A percentile compares a stretch with the other conserved stretches of the same genome.
Evolutionary conservation across 2,113 vertebrate genomes (phyloP).

Genomic region (Eurypyga helias): DNA sequence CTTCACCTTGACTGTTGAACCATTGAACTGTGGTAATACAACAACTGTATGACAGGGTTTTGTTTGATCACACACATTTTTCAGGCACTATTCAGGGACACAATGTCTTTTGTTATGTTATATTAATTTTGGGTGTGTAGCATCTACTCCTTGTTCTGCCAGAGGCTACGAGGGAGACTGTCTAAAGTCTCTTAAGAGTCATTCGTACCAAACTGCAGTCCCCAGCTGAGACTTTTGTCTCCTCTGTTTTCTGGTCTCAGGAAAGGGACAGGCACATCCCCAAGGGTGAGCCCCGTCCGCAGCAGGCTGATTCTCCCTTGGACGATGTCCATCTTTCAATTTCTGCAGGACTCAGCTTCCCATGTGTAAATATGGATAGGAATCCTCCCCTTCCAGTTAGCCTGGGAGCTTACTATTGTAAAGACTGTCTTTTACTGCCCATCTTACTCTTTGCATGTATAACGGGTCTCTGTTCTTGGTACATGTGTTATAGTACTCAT

Average conservation of each 20-base stretch:
- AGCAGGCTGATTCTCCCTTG: not conserved
- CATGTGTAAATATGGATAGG: not conserved
- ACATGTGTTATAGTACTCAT: fast-evolving
- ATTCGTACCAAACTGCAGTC: not conserved
- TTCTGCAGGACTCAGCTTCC: not conserved
- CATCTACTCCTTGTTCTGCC: not conserved
- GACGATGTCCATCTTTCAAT: not conserved
- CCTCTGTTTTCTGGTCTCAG: not conserved
- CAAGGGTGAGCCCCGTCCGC: not conserved
- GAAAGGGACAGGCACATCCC: not conserved
- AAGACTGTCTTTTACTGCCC: not conserved
- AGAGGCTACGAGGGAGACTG: not conserved
- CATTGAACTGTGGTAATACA: not conserved
- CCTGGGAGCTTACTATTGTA: not conserved
- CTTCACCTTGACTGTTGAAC: not conserved
- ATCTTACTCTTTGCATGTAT: not conserved
- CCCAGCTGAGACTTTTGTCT: not conserved
- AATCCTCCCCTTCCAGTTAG: not conserved
- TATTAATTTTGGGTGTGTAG: not conserved
- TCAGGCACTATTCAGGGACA: not conserved
- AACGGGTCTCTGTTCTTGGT: not conserved
- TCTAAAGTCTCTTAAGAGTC: not conserved
- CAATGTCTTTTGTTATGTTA: not conserved
- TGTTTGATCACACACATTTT: not conserved
- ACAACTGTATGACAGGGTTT: not conserved